Conservation (phyloP, 2,888 invertebrate genomes). For the Euproctis similis region DNA sequence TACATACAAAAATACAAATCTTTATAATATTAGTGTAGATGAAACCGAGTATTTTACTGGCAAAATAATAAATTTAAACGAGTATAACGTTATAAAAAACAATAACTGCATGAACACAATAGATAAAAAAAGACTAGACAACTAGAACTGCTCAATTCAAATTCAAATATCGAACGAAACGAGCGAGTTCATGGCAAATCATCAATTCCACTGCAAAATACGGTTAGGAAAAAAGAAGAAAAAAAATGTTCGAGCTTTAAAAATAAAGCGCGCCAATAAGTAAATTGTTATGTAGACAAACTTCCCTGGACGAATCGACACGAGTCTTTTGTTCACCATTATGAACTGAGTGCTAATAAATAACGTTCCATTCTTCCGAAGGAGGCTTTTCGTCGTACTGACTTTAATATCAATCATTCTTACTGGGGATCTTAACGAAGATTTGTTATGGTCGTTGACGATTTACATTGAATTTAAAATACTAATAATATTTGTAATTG, state of each 20-base stretch:
- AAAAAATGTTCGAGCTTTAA: slow-evolving; percentile 14
- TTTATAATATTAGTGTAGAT: too few relatives aligned
- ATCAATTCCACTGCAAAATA: slow-evolving; percentile 13
- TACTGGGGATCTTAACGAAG: slow-evolving; percentile 41
- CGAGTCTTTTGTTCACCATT: slow-evolving; percentile 46
- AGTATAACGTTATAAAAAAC: too few relatives aligned
- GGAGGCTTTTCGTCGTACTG: slow-evolving; percentile 45
- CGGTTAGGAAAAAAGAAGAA: slow-evolving; percentile 6
- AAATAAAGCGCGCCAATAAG: slow-evolving; percentile 36
- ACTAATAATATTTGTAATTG: too few relatives aligned
- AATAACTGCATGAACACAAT: too few relatives aligned
- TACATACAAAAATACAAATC: too few relatives aligned
- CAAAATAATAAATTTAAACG: too few relatives aligned
- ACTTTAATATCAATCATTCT: slow-evolving; percentile 54
- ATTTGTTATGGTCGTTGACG: slow-evolving; percentile 53
- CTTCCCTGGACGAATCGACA: slow-evolving; percentile 32
- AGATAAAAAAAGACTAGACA: too few relatives aligned
- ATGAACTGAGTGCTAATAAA: slow-evolving; percentile 53
- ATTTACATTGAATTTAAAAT: too few relatives aligned
- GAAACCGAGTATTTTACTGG: too few relatives aligned
- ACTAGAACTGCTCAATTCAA: too few relatives aligned
- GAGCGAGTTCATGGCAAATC: slow-evolving; percentile 7
- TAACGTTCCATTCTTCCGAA: slow-evolving; percentile 43
- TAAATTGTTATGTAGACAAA: slow-evolving; percentile 47
- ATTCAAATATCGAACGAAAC: slow-evolving; percentile 3